Percentiles rank a stretch among this genome's conserved stretches.
These are phyloP conservation scores for Oscheius onirici DNA, from an alignment of 2,888 invertebrate species.

Conservation along the genomic window DNA sequence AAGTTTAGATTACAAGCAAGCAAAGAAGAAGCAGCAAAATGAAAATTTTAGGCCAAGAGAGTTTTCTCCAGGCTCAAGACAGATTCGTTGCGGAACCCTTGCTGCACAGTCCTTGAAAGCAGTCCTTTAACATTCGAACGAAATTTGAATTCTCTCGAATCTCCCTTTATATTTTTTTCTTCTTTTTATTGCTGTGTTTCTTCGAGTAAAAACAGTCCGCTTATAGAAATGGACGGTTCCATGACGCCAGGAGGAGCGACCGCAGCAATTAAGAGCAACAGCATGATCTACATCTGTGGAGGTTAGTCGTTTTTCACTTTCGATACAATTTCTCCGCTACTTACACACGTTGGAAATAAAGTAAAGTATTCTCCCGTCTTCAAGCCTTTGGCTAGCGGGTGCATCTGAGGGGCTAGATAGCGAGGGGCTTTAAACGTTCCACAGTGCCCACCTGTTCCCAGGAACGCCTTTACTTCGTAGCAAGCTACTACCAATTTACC, in stretches of 20 bases:
- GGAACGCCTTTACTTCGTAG: too few relatives aligned
- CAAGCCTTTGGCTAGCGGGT: too few relatives aligned
- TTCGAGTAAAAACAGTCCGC: not conserved
- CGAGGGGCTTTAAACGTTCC: too few relatives aligned
- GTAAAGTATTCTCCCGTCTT: too few relatives aligned
- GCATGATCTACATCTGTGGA: constrained; percentile 69
- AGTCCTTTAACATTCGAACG: not conserved
- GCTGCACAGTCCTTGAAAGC: not conserved
- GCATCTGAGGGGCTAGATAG: too few relatives aligned
- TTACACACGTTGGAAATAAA: too few relatives aligned
- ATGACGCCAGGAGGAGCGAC: constrained; percentile 37
- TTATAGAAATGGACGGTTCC: constrained; percentile 47
- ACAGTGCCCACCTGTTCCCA: too few relatives aligned
- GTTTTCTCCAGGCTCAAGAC: not conserved
- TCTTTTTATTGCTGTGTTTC: not conserved
- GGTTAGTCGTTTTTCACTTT: constrained; percentile 41
- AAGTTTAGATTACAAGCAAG: not conserved
- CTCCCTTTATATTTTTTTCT: not conserved
- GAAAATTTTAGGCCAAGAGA: not conserved
- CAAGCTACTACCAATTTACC: too few relatives aligned
- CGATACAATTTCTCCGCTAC: too few relatives aligned
- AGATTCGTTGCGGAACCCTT: constrained; percentile 4
- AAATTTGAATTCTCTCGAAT: constrained; percentile 3
- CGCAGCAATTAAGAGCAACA: constrained; percentile 46
- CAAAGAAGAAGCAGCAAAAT: not conserved